These are phyloP conservation scores for Cheiracanthium punctorium DNA, from an alignment of 2,888 invertebrate species.

Conservation along the genomic window DNA sequence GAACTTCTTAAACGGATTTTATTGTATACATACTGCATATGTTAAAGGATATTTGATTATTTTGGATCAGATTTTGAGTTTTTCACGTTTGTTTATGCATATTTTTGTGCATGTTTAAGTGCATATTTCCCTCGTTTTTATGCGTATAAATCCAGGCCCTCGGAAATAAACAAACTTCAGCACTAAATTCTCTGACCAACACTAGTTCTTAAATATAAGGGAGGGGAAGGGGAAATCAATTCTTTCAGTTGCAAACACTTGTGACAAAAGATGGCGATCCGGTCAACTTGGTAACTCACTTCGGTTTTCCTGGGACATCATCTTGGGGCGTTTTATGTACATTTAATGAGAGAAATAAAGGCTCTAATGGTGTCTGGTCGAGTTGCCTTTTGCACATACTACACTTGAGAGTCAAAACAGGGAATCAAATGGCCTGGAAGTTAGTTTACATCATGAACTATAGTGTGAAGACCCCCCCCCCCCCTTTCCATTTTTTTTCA, in stretches of 20 bases:
- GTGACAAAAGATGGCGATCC: neutral
- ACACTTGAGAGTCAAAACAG: slow-evolving; percentile 21
- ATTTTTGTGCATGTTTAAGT: too few species aligned
- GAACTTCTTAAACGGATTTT: too few species aligned
- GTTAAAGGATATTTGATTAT: too few species aligned
- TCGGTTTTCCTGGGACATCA: slow-evolving; percentile 21
- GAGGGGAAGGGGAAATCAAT: too few species aligned
- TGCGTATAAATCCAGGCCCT: too few species aligned
- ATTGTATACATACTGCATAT: too few species aligned
- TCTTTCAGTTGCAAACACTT: neutral
- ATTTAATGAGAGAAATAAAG: slow-evolving; percentile 62
- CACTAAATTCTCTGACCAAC: too few species aligned
- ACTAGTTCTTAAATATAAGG: too few species aligned
- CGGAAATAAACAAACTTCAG: too few species aligned
- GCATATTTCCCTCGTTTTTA: too few species aligned
- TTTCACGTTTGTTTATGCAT: too few species aligned
- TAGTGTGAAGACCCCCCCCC: neutral
- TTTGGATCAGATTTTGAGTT: too few species aligned
- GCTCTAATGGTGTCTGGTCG: slow-evolving; percentile 57
- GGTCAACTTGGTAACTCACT: neutral
- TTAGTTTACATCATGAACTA: neutral
- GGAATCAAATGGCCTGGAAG: slow-evolving; percentile 48
- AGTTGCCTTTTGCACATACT: slow-evolving; percentile 33
- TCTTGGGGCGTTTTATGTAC: slow-evolving; percentile 52
- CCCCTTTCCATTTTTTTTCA: neutral